phyloP scores from a whole-genome alignment of 2,888 invertebrate species.

The Pediacus dermestoides region DNA sequence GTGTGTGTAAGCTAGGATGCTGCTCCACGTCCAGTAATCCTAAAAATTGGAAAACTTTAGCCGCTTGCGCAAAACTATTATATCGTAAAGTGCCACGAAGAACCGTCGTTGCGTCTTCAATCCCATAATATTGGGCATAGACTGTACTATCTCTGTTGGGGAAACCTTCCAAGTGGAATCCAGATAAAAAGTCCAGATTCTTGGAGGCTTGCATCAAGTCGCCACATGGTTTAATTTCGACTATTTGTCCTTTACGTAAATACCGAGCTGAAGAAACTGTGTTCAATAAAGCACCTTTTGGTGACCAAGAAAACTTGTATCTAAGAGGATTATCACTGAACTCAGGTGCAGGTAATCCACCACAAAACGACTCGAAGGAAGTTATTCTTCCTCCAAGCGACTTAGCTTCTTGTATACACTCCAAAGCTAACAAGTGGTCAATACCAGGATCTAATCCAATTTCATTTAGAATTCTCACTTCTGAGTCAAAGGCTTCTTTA shows the following conservation, averaged over 20 bases:
- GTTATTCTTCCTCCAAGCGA: constrained; percentile 86
- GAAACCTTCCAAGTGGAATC: constrained; percentile 93
- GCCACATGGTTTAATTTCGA: constrained; percentile 87
- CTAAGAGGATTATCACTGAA: constrained; percentile 85
- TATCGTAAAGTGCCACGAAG: constrained; percentile 92
- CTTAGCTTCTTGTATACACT: constrained; percentile 92
- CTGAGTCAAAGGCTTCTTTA: constrained; percentile 76
- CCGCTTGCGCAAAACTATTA: constrained; percentile 81
- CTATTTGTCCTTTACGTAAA: constrained; percentile 53
- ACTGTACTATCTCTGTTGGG: constrained; percentile 94
- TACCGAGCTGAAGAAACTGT: constrained; percentile 81
- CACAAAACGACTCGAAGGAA: constrained; percentile 96
- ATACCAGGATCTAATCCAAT: constrained; percentile 93
- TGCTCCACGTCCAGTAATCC: constrained; percentile 84
- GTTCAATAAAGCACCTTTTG: constrained; percentile 87
- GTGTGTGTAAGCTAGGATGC: constrained; percentile 87
- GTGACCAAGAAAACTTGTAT: constrained; percentile 97
- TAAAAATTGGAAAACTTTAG: constrained; percentile 80
- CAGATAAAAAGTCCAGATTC: constrained; percentile 87
- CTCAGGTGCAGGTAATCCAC: constrained; percentile 96
- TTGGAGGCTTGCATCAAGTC: constrained; percentile 80
- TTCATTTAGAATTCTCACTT: constrained; percentile 92
- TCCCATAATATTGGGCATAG: constrained; percentile 84
- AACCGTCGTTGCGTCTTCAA: constrained; percentile 82
- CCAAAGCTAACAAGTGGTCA: constrained; percentile 86